Evolutionary conservation across 2,888 invertebrate species (phyloP), one percentile per base, ranked within the genome.

Genomic region (Lithophane ornitopus): DNA sequence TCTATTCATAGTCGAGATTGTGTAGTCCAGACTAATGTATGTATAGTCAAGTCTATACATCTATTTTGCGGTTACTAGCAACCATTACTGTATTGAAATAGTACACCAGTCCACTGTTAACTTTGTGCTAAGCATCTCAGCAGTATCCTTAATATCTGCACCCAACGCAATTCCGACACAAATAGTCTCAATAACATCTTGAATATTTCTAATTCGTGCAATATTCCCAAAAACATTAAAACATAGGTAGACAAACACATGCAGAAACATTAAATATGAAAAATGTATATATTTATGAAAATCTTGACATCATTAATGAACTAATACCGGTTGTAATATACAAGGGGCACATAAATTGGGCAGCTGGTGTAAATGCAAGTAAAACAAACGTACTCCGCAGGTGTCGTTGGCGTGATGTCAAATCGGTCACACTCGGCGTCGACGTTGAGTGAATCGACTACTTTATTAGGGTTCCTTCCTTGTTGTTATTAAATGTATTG

Each of bases 371-470:
- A 74, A 85, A 75, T 71, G 79, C 77, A 86, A 85, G 88, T 91
- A 91, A 93, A 93, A 93, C 93, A 93, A 92, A 92, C 90, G 90
- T 78, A 88, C 91, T 49, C 92, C 89, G 92, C 95, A 95, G 95
- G 95, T 95, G 94, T 93, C 91, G 86, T 78, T 80, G 90, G 85
- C 89, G 90, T 89, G 87, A 91, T 90, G 93, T 93, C 92, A 91
- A 92, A 93, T 93, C 91, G 90, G 92, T 91, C 91, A 91, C 92
- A 92, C 90, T 91, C 87, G 84, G 85, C 86, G 84, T 77, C 78
- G 88, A 85, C 86, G 76, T 87, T 87, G 90, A 91, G 89, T 90
- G 90, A 90, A 90, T 90, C 75, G 85, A 91, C 92, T 91, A 89
- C 90, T 91, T 90, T 91, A 90, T 90, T 91, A 85, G 93, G 90